Evolutionary conservation across 2,113 vertebrate genomes (phyloP).

Genomic region (Microcebus ravelobensis): DNA sequence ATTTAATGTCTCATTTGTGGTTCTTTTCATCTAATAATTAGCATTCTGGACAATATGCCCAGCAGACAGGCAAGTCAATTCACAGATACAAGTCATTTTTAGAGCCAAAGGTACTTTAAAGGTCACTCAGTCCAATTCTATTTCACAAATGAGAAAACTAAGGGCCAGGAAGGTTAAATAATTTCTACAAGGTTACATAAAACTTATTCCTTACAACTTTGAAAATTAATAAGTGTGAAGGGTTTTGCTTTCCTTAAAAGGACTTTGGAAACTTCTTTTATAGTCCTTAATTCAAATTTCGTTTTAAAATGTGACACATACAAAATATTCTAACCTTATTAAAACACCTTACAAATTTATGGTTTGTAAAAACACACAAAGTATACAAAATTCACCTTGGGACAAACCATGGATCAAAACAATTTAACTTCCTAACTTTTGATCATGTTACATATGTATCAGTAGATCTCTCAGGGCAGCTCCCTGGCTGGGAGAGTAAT

Average conservation of each 20-base stretch:
- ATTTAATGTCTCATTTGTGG: not conserved
- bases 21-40: constrained; percentile 47
- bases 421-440: constrained; percentile 26
- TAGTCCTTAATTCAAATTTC: constrained; percentile 40
- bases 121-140: constrained; percentile 32
- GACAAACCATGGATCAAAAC: constrained; percentile 34
- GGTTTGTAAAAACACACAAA: constrained; percentile 34
- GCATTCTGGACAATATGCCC: not conserved
- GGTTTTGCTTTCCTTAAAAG: constrained; percentile 49
- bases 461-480: not conserved
- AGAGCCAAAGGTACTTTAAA: constrained; percentile 43
- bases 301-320: not conserved
- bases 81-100: constrained; percentile 42
- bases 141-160: constrained; percentile 53
- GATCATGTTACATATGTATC: not conserved
- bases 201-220: constrained; percentile 17
- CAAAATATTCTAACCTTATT: constrained; percentile 35
- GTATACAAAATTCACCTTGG: not conserved
- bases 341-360: constrained; percentile 2
- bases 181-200: constrained; percentile 37
- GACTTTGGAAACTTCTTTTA: constrained; percentile 33
- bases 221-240: constrained; percentile 20
- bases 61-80: not conserved
- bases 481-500: not conserved
- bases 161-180: constrained; percentile 10